These are phyloP conservation scores for Pachydiplax longipennis DNA, from an alignment of 2,888 invertebrate species.

Conservation along the genomic window DNA sequence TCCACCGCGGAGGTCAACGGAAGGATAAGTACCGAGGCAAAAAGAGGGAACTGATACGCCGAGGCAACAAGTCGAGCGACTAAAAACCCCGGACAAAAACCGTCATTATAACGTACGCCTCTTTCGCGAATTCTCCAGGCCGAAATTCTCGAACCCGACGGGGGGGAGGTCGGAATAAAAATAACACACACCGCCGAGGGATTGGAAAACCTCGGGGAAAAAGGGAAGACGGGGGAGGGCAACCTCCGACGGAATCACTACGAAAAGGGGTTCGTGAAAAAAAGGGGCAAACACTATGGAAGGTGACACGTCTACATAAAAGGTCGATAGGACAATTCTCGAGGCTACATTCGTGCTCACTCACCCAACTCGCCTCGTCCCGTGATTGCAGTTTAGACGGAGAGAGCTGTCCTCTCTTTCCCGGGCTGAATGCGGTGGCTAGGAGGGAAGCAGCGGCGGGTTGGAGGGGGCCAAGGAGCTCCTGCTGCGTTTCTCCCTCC, in stretches of 20 bases:
- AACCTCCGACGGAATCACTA: neutral
- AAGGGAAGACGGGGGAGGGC: neutral
- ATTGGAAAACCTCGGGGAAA: neutral
- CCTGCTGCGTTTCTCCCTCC: slow-evolving; percentile 3
- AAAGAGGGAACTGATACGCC: neutral
- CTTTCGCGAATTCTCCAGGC: neutral
- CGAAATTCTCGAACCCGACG: neutral
- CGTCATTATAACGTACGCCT: no score
- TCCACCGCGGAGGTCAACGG: neutral
- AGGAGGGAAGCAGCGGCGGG: neutral
- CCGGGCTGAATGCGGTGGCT: slow-evolving; percentile 39
- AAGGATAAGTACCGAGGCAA: neutral
- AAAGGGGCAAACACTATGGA: neutral
- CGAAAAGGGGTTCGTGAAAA: neutral
- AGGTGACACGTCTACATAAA: neutral
- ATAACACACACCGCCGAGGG: neutral
- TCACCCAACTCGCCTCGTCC: slow-evolving; percentile 37
- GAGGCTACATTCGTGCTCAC: slow-evolving; percentile 28
- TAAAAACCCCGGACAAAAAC: no score
- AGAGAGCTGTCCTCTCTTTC: slow-evolving; percentile 27
- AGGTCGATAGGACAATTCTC: neutral
- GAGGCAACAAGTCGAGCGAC: no score
- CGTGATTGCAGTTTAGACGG: slow-evolving; percentile 41
- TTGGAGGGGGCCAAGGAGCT: neutral
- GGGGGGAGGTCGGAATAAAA: neutral